A percentile compares a stretch with the other conserved stretches of the same genome.
These are phyloP conservation scores for Steinernema hermaphroditum DNA, from an alignment of 2,888 invertebrate genomes.

Conservation along the genomic window DNA sequence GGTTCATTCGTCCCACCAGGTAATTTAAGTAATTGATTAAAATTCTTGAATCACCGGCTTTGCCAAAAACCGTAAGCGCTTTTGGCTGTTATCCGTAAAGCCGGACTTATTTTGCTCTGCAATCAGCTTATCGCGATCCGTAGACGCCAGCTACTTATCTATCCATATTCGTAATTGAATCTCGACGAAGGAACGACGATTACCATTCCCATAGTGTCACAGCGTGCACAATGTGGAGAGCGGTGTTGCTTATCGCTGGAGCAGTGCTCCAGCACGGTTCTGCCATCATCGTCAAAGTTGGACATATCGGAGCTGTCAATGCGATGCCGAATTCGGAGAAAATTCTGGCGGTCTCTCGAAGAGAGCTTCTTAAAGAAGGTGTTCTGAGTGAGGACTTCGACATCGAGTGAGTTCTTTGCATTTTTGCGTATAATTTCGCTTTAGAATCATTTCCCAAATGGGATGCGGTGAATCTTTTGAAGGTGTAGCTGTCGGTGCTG, in stretches of 20 bases:
- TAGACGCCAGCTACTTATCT: neutral
- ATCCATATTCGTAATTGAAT: slow-evolving; percentile 18
- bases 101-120: neutral
- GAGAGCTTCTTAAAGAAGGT: slow-evolving; percentile 57
- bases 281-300: slow-evolving; percentile 49
- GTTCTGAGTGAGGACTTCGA: slow-evolving; percentile 60
- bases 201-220: neutral
- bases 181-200: neutral
- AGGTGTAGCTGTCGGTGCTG: slow-evolving; percentile 65
- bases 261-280: slow-evolving; percentile 21
- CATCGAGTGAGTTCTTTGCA: slow-evolving; percentile 52
- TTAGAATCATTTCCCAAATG: slow-evolving; percentile 59
- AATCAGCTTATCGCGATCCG: neutral
- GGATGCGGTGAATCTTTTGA: slow-evolving; percentile 64
- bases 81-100: neutral
- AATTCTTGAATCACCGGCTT: neutral
- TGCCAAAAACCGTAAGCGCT: neutral
- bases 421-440: neutral
- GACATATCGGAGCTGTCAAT: slow-evolving; percentile 62
- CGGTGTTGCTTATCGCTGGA: slow-evolving; percentile 20
- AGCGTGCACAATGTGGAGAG: slow-evolving; percentile 16
- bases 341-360: slow-evolving; percentile 58
- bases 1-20: neutral
- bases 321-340: slow-evolving; percentile 63
- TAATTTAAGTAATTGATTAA: neutral